A percentile compares a stretch with the other conserved stretches of the same genome.
phyloP scores from a whole-genome alignment of 2,888 invertebrate genomes.

The Drosophila lutescens region DNA sequence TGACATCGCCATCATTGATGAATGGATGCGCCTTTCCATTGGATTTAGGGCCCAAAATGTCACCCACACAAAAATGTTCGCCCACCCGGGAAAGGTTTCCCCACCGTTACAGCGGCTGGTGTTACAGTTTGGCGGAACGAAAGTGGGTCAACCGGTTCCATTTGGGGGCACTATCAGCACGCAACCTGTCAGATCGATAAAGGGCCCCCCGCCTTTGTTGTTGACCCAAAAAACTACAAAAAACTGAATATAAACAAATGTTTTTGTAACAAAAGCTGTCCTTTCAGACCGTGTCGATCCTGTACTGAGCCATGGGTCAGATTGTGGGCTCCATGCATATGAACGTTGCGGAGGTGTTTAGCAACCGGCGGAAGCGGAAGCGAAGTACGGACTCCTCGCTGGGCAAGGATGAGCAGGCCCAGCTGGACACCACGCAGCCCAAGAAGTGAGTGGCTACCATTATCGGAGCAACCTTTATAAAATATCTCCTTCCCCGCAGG shows the following conservation, averaged over 20 bases:
- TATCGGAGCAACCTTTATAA: too few species aligned
- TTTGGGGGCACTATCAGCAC: constrained; percentile 41
- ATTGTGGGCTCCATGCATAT: constrained; percentile 82
- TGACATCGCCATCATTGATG: constrained; percentile 53
- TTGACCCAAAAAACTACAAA: constrained; percentile 8
- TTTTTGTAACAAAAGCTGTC: background rate
- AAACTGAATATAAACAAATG: background rate
- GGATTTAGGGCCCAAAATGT: constrained; percentile 14
- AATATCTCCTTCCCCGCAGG: constrained; percentile 51
- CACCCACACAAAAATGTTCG: constrained; percentile 21
- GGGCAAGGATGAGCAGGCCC: constrained; percentile 82
- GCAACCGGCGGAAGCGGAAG: constrained; percentile 86
- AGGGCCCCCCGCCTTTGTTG: background rate
- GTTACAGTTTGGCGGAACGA: constrained; percentile 28
- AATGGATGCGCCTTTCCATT: constrained; percentile 27
- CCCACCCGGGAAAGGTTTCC: constrained; percentile 31
- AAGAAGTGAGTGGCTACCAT: constrained; percentile 85
- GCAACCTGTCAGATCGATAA: constrained; percentile 56
- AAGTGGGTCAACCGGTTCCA: constrained; percentile 59
- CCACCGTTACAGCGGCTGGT: constrained; percentile 11
- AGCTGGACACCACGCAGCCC: constrained; percentile 83
- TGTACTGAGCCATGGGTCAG: constrained; percentile 84
- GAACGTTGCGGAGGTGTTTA: constrained; percentile 85
- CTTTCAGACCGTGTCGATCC: background rate
- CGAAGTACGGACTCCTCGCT: constrained; percentile 80